phyloP scores from a whole-genome alignment of 2,888 invertebrate species.

The Bugulina stolonifera region DNA sequence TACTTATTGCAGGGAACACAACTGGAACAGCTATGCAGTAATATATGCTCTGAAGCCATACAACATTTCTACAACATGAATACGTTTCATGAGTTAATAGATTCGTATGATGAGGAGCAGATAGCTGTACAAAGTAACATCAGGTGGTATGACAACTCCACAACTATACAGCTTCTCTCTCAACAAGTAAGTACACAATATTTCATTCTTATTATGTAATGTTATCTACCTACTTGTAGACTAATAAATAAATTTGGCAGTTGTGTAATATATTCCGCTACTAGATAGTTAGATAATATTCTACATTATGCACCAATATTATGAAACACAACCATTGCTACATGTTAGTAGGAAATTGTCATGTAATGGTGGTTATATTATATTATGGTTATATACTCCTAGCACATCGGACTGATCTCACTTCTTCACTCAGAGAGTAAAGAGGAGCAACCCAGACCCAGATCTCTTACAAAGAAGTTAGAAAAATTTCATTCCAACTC shows the following conservation, averaged over 20 bases:
- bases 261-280: not conserved
- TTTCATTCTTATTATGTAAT: not conserved
- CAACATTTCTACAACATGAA: conserved; percentile 96
- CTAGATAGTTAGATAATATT: too few species aligned
- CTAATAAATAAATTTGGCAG: not conserved
- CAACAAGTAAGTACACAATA: conserved; percentile 62
- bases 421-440: conserved; percentile 82
- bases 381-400: conserved; percentile 31
- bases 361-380: too few species aligned
- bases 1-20: conserved; percentile 68
- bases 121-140: conserved; percentile 82
- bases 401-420: conserved; percentile 80
- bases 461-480: conserved; percentile 73
- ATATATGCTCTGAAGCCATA: conserved; percentile 92
- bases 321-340: too few species aligned
- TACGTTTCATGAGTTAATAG: conserved; percentile 87
- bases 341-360: too few species aligned
- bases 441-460: conserved; percentile 72
- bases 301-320: too few species aligned
- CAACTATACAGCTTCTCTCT: conserved; percentile 89
- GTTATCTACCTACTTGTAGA: not conserved
- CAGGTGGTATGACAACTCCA: conserved; percentile 89
- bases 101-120: conserved; percentile 87
- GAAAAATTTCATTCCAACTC: conserved; percentile 76
- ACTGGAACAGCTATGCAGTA: conserved; percentile 87